Evolutionary conservation across 2,113 vertebrate genomes (phyloP), one percentile per base, ranked within the genome.

Genomic region (Callipepla squamata): DNA sequence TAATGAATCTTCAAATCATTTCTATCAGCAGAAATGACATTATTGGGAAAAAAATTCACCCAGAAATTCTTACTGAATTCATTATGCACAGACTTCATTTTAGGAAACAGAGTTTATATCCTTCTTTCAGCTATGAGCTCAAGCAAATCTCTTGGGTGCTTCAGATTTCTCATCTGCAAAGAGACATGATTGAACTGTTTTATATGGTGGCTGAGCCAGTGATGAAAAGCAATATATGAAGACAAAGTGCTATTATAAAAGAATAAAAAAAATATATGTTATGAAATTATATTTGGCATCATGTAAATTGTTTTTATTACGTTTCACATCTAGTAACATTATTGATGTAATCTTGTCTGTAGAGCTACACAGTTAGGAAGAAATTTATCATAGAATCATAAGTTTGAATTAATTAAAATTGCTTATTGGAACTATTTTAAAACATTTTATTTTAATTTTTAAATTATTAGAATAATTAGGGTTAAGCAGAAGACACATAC

Each of bases 371-470:
- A 6, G 7, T 50, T 77, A 61, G 8, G 25, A 34, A 84, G 7
- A 62, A 62, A 40, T 47, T 50, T 77, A 40, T 28, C 38, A 63
- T 28, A 28, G 16, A 63, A 40, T 19, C 25, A 58, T n/a, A 18
- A 20, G 3, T 63, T 63, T 78, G 57, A 65, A 89, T 76, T 92
- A 85, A 91, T 82, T 93, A 58, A 91, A 82, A 87, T 65, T 93
- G 15, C 13, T 95, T 70, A 45, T 20, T 85, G 11, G 11, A 93
- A 91, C 38, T 69, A 80, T 87, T 65, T 20, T 75, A 59, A 86
- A 61, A 87, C 34, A 42, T 13, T 8, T 59, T 63, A 22, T 63
- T 83, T 74, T 62, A 0, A 66, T 53, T 75, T 94, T 34, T 0
- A 63, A 85, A 58, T 42, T 45, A 34, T 50, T 61, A 50, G 13